Evolutionary conservation across 2,113 vertebrate genomes (phyloP), one percentile per base, ranked within the genome.

Genomic region (Ceyx cyanopectus): DNA sequence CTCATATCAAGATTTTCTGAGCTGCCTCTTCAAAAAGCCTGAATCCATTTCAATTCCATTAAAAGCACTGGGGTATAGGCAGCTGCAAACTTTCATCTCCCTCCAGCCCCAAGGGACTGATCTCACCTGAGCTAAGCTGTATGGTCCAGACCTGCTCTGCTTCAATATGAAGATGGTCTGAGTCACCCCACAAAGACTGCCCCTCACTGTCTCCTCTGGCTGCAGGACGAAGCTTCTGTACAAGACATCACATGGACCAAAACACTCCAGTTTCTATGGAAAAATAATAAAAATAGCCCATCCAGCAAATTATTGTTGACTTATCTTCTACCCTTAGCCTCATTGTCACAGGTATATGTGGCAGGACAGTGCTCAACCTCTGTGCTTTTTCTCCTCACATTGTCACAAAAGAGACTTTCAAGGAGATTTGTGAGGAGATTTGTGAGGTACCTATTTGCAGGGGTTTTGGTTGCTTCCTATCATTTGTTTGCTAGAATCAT

Each of bases 261-360:
- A 90, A 92, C 57, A 12, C 61, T 14, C 34, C 29, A 1, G 48
- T 93, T 92, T 75, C 89, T 65, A 78, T 89, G 86, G 85, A 86
- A 95, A 90, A 92, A 73, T 72, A 79, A 69, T 83, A 83, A 85
- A 68, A 92, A 94, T 61, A 95, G 32, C 89, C 51, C 94, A 85
- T 83, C 79, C 30, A 73, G 58, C 74, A 83, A 83, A 66, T 50
- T 69, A 16, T 37, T 67, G 43, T 48, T 81, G 51, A 21, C 51
- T 29, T 84, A 86, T 83, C 83, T 92, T 74, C 83, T 88, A 7
- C 70, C 86, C 73, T 81, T 83, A 88, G 75, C 73, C 86, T 30
- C 43, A 41, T 56, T 60, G 67, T 80, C 58, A 45, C 29, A 41
- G 80, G 58, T 41, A 43, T 20, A 1, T 16, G 53, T 41, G 78